A percentile compares a stretch with the other conserved stretches of the same genome.
These are phyloP conservation scores for Pseudorhiza aurosa DNA, from an alignment of 30 jellyfish, hydroid and myxozoan species.

Conservation along the genomic window DNA sequence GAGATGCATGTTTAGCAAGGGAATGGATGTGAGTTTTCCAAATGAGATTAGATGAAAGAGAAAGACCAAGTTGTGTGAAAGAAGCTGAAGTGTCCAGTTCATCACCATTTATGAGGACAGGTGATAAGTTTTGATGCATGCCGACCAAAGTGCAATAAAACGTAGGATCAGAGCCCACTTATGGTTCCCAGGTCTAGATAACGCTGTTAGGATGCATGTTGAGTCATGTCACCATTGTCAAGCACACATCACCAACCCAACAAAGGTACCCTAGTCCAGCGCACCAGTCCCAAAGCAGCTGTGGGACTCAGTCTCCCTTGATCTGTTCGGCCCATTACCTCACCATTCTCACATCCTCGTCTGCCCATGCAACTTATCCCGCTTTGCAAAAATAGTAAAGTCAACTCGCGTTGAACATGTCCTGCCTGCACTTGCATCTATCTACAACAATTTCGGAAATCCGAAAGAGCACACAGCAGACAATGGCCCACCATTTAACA, in stretches of 20 bases:
- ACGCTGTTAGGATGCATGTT: neutral
- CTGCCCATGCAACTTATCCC: conserved; percentile 19
- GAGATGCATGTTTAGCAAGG: no score
- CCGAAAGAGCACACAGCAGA: conserved; percentile 54
- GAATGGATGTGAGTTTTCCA: no score
- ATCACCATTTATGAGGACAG: no score
- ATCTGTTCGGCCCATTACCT: conserved; percentile 60
- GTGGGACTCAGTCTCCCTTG: conserved; percentile 22
- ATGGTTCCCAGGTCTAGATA: conserved; percentile 30
- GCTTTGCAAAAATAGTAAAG: conserved; percentile 57
- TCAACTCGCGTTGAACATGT: conserved; percentile 51
- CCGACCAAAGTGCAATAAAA: conserved; percentile 6
- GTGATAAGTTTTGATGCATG: no score
- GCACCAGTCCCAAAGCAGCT: conserved; percentile 13
- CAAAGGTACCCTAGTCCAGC: neutral
- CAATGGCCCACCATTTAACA: conserved; percentile 70
- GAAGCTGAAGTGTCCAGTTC: no score
- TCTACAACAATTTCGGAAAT: conserved; percentile 47
- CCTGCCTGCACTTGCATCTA: conserved; percentile 38
- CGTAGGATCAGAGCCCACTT: conserved; percentile 15
- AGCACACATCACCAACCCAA: neutral
- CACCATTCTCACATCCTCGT: conserved; percentile 34
- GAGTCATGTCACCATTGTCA: conserved; percentile 7
- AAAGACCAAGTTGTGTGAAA: no score
- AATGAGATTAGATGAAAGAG: no score